phyloP scores from a whole-genome alignment of 23 tunicate species.

The Halocynthia roretzi region DNA sequence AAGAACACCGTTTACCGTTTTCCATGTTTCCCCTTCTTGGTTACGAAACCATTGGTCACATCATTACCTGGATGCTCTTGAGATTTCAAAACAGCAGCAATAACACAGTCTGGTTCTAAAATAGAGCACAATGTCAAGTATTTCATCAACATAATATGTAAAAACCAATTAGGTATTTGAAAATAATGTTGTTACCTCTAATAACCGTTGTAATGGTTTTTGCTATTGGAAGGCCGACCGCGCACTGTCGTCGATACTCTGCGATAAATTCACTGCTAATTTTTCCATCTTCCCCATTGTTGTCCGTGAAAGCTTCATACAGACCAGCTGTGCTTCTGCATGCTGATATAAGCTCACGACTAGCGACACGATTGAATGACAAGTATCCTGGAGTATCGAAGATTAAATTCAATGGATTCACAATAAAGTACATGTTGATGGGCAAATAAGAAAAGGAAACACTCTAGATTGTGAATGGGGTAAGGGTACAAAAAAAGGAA shows the following conservation, averaged over 20 bases:
- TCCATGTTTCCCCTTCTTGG: too few relatives aligned
- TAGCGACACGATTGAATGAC: slow-evolving; percentile 78
- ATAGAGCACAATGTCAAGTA: too few relatives aligned
- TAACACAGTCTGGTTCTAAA: too few relatives aligned
- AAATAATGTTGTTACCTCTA: too few relatives aligned
- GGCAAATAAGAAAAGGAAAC: background rate
- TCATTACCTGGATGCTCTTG: too few relatives aligned
- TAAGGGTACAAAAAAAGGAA: too few relatives aligned
- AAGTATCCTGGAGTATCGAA: slow-evolving; percentile 39
- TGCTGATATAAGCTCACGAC: slow-evolving; percentile 62
- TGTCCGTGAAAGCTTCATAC: slow-evolving; percentile 34
- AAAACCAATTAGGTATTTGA: too few relatives aligned
- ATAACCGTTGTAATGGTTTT: background rate
- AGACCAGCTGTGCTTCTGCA: slow-evolving; percentile 43
- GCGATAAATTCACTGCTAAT: slow-evolving; percentile 70
- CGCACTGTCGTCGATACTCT: slow-evolving; percentile 58
- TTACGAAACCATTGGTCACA: too few relatives aligned
- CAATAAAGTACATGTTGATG: background rate
- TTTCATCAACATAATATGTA: too few relatives aligned
- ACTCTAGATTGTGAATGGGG: too few relatives aligned
- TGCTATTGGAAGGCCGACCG: slow-evolving; percentile 72
- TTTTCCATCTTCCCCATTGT: slow-evolving; percentile 73
- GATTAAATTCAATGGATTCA: background rate
- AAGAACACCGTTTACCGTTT: too few relatives aligned
- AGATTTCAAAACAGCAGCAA: too few relatives aligned